Conservation (phyloP, 1,140 invertebrate species). For the Drosophila parabipectinata region DNA sequence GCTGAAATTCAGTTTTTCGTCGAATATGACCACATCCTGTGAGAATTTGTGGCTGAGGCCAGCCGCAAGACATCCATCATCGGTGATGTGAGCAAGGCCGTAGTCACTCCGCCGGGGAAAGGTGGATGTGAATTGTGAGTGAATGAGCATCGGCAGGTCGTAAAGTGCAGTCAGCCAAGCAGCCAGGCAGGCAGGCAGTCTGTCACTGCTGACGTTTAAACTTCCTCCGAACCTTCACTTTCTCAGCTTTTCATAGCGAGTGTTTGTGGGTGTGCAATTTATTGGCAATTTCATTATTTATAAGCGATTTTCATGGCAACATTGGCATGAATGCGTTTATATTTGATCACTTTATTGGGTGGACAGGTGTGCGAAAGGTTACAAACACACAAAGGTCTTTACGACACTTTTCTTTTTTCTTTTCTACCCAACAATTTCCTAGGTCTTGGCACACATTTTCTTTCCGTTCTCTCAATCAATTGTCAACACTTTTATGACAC, state of each 20-base stretch:
- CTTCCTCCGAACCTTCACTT: background rate
- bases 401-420: constrained; percentile 6
- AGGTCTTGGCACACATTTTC: constrained; percentile 21
- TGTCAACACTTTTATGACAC: constrained; percentile 34
- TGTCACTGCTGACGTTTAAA: constrained; percentile 19
- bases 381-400: background rate
- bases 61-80: constrained; percentile 54
- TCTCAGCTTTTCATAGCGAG: background rate
- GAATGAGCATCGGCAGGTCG: constrained; percentile 56
- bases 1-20: constrained; percentile 10
- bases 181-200: constrained; percentile 16
- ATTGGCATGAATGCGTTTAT: constrained; percentile 23
- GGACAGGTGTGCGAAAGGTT: constrained; percentile 19
- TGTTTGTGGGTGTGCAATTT: constrained; percentile 50
- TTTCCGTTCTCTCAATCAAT: constrained; percentile 20
- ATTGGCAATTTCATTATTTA: constrained; percentile 73
- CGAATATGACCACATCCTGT: constrained; percentile 1
- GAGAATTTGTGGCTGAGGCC: constrained; percentile 23
- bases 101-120: constrained; percentile 11
- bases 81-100: constrained; percentile 29
- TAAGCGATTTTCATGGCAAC: constrained; percentile 58
- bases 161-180: constrained; percentile 63
- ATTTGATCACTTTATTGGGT: constrained; percentile 23
- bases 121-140: constrained; percentile 9
- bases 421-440: constrained; percentile 8